Conservation (phyloP, 2,888 invertebrate species). For the Dicranocentrus wangi region DNA sequence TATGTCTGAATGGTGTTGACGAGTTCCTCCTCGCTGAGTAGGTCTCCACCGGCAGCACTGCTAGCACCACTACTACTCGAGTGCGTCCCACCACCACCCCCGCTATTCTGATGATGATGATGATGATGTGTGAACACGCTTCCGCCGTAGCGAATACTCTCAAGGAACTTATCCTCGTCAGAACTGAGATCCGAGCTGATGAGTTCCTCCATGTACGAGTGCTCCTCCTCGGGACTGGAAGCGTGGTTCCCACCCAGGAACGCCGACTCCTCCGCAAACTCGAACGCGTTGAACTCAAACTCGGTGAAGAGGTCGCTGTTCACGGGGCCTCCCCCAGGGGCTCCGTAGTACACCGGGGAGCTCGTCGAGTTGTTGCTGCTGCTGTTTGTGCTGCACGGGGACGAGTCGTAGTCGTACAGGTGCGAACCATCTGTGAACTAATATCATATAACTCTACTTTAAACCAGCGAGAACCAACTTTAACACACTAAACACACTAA, state of each 20-base stretch:
- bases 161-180: slow-evolving; percentile 70
- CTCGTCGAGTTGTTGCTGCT: background rate
- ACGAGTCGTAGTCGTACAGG: slow-evolving; percentile 6
- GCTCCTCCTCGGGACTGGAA: slow-evolving; percentile 30
- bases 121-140: background rate
- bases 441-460: background rate
- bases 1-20: slow-evolving; percentile 39
- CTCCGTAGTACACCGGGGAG: background rate
- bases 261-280: background rate
- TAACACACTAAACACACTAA: background rate
- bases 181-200: slow-evolving; percentile 9
- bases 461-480: background rate
- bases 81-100: background rate
- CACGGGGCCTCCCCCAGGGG: background rate
- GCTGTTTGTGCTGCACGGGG: background rate
- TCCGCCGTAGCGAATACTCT: slow-evolving; percentile 65
- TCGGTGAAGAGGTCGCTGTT: background rate
- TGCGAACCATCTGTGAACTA: background rate
- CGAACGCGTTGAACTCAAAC: slow-evolving; percentile 34
- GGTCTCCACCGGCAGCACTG: background rate
- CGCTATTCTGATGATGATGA: background rate
- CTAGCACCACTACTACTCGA: background rate
- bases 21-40: slow-evolving; percentile 42
- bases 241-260: background rate
- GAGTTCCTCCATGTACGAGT: slow-evolving; percentile 64